Evolutionary conservation across 2,888 invertebrate species (phyloP), one percentile per base, ranked within the genome.

Genomic region (Lypha dubia): DNA sequence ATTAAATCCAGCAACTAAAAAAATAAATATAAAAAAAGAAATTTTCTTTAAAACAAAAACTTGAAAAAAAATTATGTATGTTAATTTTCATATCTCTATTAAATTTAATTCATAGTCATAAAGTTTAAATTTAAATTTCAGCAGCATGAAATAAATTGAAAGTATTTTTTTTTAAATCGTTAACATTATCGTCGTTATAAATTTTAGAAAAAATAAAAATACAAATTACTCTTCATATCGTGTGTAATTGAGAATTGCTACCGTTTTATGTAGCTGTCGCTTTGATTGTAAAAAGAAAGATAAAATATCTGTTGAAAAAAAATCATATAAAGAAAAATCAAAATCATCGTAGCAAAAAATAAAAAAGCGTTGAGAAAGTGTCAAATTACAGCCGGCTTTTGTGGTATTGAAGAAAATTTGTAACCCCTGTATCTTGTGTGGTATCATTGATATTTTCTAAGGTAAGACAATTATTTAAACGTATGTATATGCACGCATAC

Each of bases 331-430:
- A 60, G 44, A 22, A 49, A 44, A 22, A 35, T 28, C 38, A n/a
- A 9, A 60, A 41, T 22, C 46, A 60, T 17, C n/a, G n/a, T n/a
- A n/a, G n/a, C n/a, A n/a, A 35, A n/a, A 46, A 62, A 75, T 35
- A 62, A 74, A 62, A 74, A 62, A 49, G 56, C 44, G 65, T 79
- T 74, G 68, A 84, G 74, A 84, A 84, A 84, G 81, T 77, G 77
- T 84, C 79, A 74, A 70, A 84, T 84, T 84, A 81, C 84, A 84
- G 84, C 84, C 81, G 84, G 81, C 84, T 84, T 84, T 77, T 81
- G 81, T 62, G 80, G 79, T 79, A 79, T 71, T 79, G 79, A 60
- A 70, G 38, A 62, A 70, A 63, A 65, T 15, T 49, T 46, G 71
- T 46, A 46, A n/a, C n/a, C n/a, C 46, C 60, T 32, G 46, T 22